These are phyloP conservation scores for Megaceryle maxima DNA, from an alignment of 2,113 vertebrate genomes.

Conservation along the genomic window DNA sequence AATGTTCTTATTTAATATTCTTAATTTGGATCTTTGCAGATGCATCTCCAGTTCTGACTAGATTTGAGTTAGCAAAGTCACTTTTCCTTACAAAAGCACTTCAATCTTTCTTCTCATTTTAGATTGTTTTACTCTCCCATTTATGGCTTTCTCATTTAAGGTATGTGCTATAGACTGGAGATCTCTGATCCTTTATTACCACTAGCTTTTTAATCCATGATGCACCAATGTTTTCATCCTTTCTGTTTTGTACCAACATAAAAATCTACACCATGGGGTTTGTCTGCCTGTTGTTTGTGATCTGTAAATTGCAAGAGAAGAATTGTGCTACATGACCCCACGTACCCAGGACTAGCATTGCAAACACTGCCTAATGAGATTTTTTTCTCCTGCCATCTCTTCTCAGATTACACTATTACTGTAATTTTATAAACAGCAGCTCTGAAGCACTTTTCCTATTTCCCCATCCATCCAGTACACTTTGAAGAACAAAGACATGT, in stretches of 20 bases:
- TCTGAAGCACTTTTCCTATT: neutral
- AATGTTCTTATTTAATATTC: conserved; percentile 35
- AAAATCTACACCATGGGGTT: neutral
- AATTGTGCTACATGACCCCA: neutral
- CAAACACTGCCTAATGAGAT: neutral
- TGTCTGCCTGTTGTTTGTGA: neutral
- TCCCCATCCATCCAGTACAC: neutral
- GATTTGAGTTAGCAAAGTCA: neutral
- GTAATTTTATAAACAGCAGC: neutral
- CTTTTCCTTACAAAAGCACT: neutral
- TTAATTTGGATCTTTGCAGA: conserved; percentile 39
- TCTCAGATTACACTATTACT: neutral
- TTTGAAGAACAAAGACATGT: neutral
- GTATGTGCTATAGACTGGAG: neutral
- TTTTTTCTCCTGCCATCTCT: neutral
- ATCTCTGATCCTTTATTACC: neutral
- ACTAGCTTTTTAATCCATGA: neutral
- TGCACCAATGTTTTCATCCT: neutral
- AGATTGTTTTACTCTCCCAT: neutral
- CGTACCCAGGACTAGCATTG: neutral
- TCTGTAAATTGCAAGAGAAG: neutral
- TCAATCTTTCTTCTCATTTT: neutral
- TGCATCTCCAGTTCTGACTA: neutral
- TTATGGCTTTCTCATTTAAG: neutral
- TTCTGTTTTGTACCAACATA: neutral